These are phyloP conservation scores for Panzeria rudis DNA, from an alignment of 2,888 invertebrate species.

Conservation along the genomic window DNA sequence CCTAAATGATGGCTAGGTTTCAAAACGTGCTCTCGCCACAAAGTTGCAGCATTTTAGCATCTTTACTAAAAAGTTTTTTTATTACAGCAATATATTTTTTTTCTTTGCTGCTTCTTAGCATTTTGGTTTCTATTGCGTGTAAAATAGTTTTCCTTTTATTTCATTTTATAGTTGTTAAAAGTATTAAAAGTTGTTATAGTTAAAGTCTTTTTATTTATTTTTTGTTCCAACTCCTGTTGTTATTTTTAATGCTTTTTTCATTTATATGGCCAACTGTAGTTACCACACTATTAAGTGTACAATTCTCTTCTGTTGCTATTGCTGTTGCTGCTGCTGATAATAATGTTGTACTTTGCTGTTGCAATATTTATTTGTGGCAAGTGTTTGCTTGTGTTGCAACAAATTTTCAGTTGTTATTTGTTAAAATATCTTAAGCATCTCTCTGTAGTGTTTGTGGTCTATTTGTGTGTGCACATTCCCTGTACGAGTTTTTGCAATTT, in stretches of 20 bases:
- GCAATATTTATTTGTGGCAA: slow-evolving; percentile 51
- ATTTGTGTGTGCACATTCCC: slow-evolving; percentile 51
- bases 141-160: slow-evolving; percentile 31
- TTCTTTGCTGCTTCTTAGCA: background rate
- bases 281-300: slow-evolving; percentile 63
- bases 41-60: slow-evolving; percentile 27
- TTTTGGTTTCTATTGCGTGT: slow-evolving; percentile 32
- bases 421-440: slow-evolving; percentile 42
- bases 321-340: slow-evolving; percentile 27
- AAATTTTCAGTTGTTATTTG: slow-evolving; percentile 56
- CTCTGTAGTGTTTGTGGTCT: slow-evolving; percentile 42
- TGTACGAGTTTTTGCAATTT: slow-evolving; percentile 19
- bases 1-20: background rate
- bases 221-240: slow-evolving; percentile 20
- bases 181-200: slow-evolving; percentile 53
- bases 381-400: slow-evolving; percentile 36
- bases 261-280: slow-evolving; percentile 67
- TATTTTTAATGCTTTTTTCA: slow-evolving; percentile 61
- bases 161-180: slow-evolving; percentile 46
- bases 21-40: background rate
- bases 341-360: slow-evolving; percentile 34
- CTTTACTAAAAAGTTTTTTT: slow-evolving; percentile 9
- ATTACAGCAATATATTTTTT: background rate
- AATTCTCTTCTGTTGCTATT: slow-evolving; percentile 26
- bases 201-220: slow-evolving; percentile 18